Base-by-base conservation (phyloP, 2,888 invertebrate genomes). In the Apamea epomidion region DNA sequence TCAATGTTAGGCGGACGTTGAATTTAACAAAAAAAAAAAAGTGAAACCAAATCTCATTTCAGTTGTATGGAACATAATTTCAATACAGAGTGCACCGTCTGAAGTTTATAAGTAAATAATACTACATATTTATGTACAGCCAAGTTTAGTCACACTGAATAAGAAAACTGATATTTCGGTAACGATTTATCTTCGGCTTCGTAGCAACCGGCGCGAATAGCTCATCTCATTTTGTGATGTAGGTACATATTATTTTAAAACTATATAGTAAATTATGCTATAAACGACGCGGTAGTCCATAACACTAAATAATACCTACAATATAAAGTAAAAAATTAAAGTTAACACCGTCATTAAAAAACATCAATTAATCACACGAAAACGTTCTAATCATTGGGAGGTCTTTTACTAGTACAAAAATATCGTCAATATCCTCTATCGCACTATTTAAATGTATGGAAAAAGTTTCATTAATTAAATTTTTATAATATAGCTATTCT, bases 361-460 rank as follows among this genome's bases (percentile, higher is more conserved):
- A 86, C 89, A 90, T 86, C 60, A 77, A 88, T 85, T 83, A 86
- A 90, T 90, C 90, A 91, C 87, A 88, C 87, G 76, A 84, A 86
- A 86, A 84, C 86, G 70, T 83, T 85, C 81, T 89, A 91, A 88
- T 87, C 85, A 90, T 90, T 82, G 91, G 92, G 90, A 94, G 94
- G 94, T 95, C 92, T 95, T 95, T 95, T 92, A 92, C 88, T 92
- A 93, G 96, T 96, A 96, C 93, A 96, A 96, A 96, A 96, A 96
- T 96, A 96, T 96, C 88, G 89, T 94, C 91, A 93, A 83, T 86
- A 70, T 79, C 54, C 80, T 84, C 82, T 84, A 81, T 82, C 74
- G 71, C 81, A 85, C 78, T 86, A 86, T 88, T 83, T 82, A 82
- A 77, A 70, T 83, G 88, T 87, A 90, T 87, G 88, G 87, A 88